phyloP scores from a whole-genome alignment of 2,797 vertebrate genomes.

The Pangasius djambal region DNA sequence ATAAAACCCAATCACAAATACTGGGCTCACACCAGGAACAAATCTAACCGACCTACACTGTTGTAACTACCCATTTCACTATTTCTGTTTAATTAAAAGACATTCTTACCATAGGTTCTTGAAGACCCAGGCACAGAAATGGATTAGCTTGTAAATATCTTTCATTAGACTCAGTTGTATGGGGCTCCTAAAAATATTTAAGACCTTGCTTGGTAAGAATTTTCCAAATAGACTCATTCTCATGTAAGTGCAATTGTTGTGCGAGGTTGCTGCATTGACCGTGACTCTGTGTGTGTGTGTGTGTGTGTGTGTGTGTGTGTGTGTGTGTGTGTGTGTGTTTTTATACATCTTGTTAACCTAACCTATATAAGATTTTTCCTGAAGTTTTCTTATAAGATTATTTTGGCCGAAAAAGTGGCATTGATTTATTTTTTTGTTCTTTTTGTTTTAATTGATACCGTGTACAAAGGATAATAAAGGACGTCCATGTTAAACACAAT shows the following conservation, averaged over 20 bases:
- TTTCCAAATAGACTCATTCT: background rate
- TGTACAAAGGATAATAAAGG: background rate
- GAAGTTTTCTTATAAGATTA: background rate
- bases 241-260: background rate
- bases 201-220: background rate
- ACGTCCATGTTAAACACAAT: background rate
- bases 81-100: background rate
- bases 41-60: background rate
- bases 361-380: background rate
- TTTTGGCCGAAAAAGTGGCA: background rate
- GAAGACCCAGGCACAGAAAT: background rate
- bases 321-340: background rate
- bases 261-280: background rate
- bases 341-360: background rate
- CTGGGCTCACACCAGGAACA: background rate
- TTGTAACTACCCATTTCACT: background rate
- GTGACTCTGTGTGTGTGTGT: background rate
- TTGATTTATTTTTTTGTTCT: background rate
- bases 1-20: background rate
- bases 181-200: background rate
- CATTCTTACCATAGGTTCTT: background rate
- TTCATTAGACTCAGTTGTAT: background rate
- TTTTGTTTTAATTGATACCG: background rate
- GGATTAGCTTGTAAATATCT: background rate
- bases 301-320: background rate